Conservation (phyloP, 1,140 invertebrate genomes). For the Drosophila pruinosa region DNA sequence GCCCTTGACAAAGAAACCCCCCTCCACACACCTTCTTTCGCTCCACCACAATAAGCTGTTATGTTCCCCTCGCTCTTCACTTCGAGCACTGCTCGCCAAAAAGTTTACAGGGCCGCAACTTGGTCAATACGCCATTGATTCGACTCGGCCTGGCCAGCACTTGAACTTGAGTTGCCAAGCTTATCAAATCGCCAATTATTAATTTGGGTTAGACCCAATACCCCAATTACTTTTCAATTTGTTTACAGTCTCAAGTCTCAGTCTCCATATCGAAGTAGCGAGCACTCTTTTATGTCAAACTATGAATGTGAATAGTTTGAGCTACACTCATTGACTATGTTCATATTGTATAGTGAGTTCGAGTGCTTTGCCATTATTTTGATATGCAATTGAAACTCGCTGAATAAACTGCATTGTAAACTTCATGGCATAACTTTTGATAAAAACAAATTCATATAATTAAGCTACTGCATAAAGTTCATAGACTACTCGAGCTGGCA, state of each 20-base stretch:
- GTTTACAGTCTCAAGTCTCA: neutral
- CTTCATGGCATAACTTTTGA: too few species aligned
- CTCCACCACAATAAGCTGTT: neutral
- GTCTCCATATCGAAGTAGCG: neutral
- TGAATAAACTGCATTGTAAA: neutral
- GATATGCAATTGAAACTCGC: neutral
- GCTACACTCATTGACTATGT: neutral
- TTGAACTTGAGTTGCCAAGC: conserved; percentile 15
- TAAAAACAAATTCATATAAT: too few species aligned
- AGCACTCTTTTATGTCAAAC: neutral
- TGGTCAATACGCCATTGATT: conserved; percentile 18
- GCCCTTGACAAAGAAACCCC: neutral
- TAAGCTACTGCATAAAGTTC: too few species aligned
- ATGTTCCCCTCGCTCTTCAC: neutral
- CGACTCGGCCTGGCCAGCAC: neutral
- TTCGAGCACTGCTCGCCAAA: neutral
- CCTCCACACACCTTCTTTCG: neutral
- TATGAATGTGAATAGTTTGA: too few species aligned
- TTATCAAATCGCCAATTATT: conserved; percentile 18
- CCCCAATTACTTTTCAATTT: neutral
- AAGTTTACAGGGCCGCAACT: conserved; percentile 23
- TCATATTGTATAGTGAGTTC: neutral
- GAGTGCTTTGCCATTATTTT: neutral
- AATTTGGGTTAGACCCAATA: neutral
- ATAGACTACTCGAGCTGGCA: too few species aligned